Evolutionary conservation across 2,113 vertebrate species (phyloP), one percentile per base, ranked within the genome.

Genomic region (Pelobates fuscus): DNA sequence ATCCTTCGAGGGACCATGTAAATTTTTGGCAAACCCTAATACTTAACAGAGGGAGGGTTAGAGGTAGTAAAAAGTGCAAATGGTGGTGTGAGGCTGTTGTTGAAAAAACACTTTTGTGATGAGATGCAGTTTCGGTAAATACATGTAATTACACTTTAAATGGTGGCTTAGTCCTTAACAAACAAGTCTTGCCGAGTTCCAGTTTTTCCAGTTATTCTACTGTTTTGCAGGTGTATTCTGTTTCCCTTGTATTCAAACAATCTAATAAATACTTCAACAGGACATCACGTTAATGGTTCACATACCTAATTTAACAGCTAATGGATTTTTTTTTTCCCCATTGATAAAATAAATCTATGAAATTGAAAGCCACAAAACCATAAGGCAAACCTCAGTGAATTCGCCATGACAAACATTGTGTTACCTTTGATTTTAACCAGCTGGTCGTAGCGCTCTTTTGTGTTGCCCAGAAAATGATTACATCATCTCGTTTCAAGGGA

Each of bases 191-290:
- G 32, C 10, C 12, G 15, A 70, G 54, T 70, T 70, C 67, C 17
- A 49, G 27, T 61, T 61, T 41, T 49, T 61, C 57, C 41, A 29
- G 44, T 71, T 46, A 61, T 18, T 58, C 10, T 2, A 14, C 44
- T 49, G 8, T 26, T 27, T 30, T 32, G 55, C 64, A 60, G 64
- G 60, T 67, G 18, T 67, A 58, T 44, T 30, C 7, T 8, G 12
- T 74, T 67, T 60, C 20, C n/a, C 26, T 46, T 29, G 20, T 2
- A 18, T 32, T 52, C 12, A 44, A 43, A 52, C 20, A 49, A 59
- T 15, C 58, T 66, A 61, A 59, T 75, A 59, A 61, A 60, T 61
- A 49, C n/a, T 20, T 76, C 64, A 76, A 43, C 41, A 49, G 41
- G 41, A 23, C 55, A 23, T 68, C 41, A 46, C 52, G 41, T 49